These are phyloP conservation scores for Cynoglossus semilaevis DNA, from an alignment of 2,113 vertebrate species.

Conservation along the genomic window DNA sequence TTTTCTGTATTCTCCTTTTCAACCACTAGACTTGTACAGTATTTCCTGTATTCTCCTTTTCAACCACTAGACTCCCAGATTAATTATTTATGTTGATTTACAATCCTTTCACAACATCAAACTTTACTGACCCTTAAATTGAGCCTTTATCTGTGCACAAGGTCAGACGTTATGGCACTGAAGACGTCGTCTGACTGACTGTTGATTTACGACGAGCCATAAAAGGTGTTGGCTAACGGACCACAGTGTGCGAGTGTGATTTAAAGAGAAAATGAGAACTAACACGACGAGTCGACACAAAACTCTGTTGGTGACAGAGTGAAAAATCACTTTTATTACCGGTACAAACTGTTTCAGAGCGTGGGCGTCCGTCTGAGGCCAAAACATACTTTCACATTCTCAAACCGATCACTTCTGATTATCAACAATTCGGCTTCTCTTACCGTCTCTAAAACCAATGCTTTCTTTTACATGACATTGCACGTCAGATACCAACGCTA, in stretches of 20 bases:
- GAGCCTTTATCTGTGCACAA: neutral
- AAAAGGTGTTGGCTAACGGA: neutral
- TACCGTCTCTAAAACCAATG: neutral
- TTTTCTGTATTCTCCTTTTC: too few relatives aligned
- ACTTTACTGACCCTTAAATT: neutral
- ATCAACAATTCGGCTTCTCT: neutral
- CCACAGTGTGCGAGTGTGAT: neutral
- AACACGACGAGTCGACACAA: neutral
- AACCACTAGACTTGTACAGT: too few relatives aligned
- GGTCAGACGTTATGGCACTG: neutral
- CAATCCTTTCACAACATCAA: neutral
- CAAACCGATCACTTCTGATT: neutral
- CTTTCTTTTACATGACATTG: too few relatives aligned
- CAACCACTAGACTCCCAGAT: too few relatives aligned
- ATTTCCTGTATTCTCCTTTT: too few relatives aligned
- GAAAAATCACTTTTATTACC: constrained; percentile 5
- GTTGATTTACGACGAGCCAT: neutral
- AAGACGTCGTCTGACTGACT: neutral
- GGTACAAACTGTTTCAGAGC: neutral
- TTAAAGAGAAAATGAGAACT: constrained; percentile 4
- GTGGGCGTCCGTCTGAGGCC: neutral
- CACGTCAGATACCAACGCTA: too few relatives aligned
- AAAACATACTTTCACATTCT: constrained; percentile 5
- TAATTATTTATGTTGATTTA: neutral
- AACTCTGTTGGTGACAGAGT: constrained; percentile 8